Evolutionary conservation across 2,113 vertebrate genomes (phyloP).

Genomic region (Syngnathus scovelli): DNA sequence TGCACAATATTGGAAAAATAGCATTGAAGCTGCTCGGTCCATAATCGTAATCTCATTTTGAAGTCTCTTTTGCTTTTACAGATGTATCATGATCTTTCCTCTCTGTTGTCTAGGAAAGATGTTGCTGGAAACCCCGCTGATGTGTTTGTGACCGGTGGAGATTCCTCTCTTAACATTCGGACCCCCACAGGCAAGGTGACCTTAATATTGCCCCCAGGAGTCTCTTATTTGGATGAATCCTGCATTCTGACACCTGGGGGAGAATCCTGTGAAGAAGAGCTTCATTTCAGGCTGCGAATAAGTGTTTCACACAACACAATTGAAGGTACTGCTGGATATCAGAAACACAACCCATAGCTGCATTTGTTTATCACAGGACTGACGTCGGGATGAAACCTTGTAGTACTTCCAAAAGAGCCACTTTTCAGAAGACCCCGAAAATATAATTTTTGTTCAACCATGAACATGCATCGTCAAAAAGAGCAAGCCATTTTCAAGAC

Average conservation of each 20-base stretch:
- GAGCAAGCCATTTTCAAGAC: too few relatives aligned
- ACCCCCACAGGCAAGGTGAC: slow-evolving; percentile 47
- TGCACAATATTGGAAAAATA: too few relatives aligned
- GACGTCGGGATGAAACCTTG: too few relatives aligned
- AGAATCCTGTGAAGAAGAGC: slow-evolving; percentile 64
- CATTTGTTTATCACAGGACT: background rate
- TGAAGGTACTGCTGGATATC: slow-evolving; percentile 50
- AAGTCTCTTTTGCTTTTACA: background rate
- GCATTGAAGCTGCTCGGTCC: background rate
- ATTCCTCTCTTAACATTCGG: slow-evolving; percentile 60
- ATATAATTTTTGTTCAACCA: too few relatives aligned
- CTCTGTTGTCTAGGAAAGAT: slow-evolving; percentile 57
- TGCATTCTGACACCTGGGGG: slow-evolving; percentile 66
- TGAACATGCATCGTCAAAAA: too few relatives aligned
- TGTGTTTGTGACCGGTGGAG: slow-evolving; percentile 62
- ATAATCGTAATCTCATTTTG: background rate
- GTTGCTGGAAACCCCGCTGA: slow-evolving; percentile 51
- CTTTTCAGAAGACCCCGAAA: too few relatives aligned
- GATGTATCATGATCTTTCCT: background rate
- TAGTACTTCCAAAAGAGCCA: too few relatives aligned
- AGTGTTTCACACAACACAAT: slow-evolving; percentile 37
- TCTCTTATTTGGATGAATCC: slow-evolving; percentile 74
- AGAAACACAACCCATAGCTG: too few relatives aligned
- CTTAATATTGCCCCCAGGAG: slow-evolving; percentile 71
- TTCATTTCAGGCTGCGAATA: slow-evolving; percentile 78